Base-by-base conservation (phyloP, 1,140 invertebrate species). In the Dryas iulia region DNA sequence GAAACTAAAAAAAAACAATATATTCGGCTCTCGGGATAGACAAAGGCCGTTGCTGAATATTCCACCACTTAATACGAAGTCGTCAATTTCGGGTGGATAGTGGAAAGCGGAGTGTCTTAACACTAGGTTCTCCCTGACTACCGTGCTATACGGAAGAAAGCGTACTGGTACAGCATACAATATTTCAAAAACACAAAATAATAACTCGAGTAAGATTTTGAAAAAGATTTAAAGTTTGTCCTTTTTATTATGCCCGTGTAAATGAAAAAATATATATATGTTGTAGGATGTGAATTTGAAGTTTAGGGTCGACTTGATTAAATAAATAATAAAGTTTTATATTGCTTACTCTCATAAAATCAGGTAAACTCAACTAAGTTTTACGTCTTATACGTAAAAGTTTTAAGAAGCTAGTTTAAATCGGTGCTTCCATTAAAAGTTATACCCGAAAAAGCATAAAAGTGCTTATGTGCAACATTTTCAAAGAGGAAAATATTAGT, bases 371-470 rank as follows among this genome's bases (percentile, higher is more conserved):
- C 53, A 25, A 58, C 63, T 67, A 67, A 68, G 72, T 60, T 69
- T 66, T 73, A 70, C 67, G 59, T 70, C 66, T 74, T 58, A 66
- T 63, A 69, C 59, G 60, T 60, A 64, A 71, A 74, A 74, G 61
- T 74, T 74, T 74, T 71, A 71, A 74, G 69, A 71, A 68, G 69
- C 69, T 63, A 64, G 69, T 71, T 71, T 61, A 71, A 74, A 74
- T 74, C 66, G 72, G 64, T 72, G 39, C 65, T 65, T 69, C 64
- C 62, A 72, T 77, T 74, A 72, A 77, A 77, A 77, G 69, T 77
- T 77, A 72, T 69, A 58, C 66, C 66, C 69, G 66, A 61, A 69
- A 64, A 74, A 72, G 57, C 61, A 66, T 64, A 62, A 64, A 62
- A 66, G 62, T 66, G 71, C 52, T 66, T 66, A 57, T 60, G 30